Base-by-base conservation (phyloP, 2,113 vertebrate genomes). In the Herpailurus yagouaroundi region DNA sequence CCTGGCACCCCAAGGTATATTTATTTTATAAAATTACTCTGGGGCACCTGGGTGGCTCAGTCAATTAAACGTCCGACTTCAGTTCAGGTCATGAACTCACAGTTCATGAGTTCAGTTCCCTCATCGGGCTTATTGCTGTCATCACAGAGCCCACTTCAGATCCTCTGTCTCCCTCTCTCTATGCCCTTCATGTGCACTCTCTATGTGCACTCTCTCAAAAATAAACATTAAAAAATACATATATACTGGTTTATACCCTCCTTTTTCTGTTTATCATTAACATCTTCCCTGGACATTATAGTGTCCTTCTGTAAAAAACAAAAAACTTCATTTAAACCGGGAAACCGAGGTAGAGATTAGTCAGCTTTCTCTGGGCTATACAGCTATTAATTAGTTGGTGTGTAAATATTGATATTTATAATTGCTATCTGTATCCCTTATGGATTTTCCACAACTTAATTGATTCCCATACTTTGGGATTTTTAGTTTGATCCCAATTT, bases 401-500 rank as follows among this genome's bases (percentile, higher is more conserved):
- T 84, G 88, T 96, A 94, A 94, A 87, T 93, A 74, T 27, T 76
- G 25, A 73, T 50, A 60, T 23, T 90, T 86, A 19, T 25, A 86
- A 76, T 87, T 63, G 13, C 48, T 93, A n/a, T 81, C 66, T 91
- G 50, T 76, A 63, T 68, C 55, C 23, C 29, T 36, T 41, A 90
- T 16, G 55, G 73, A 16, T 90, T 90, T 95, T 73, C 25, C 15
- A n/a, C 86, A 81, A 90, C 10, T 71, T 89, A 57, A 89, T 84
- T 85, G 41, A 64, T 89, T 89, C 29, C 4, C 16, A 19, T 80
- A 79, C 68, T 94, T 29, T n/a, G 83, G 48, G 12, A 92, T 55
- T 95, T 89, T 95, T 48, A 80, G 52, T 73, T 89, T 89, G n/a
- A 55, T 85, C 38, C 52, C 36, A 82, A n/a, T 13, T 64, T 86